These are phyloP conservation scores for Apis mellifera DNA, from an alignment of 1,140 invertebrate genomes.

Conservation along the genomic window DNA sequence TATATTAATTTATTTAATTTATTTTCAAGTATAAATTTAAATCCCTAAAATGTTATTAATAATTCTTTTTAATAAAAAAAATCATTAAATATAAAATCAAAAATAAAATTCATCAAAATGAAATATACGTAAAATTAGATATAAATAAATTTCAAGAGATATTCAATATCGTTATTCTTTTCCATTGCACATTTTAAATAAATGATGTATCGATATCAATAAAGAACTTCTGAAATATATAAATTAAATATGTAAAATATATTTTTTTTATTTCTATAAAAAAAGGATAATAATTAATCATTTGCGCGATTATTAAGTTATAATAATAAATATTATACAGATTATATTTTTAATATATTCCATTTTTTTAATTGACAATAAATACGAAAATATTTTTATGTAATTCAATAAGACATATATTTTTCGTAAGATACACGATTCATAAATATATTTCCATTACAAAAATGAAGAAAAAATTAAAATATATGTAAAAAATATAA, in stretches of 20 bases:
- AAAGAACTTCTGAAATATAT: neutral
- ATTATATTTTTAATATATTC: too few species aligned
- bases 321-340: neutral
- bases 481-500: too few species aligned
- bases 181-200: neutral
- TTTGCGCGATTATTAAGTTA: neutral
- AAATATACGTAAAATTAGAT: neutral
- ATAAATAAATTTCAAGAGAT: neutral
- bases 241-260: neutral
- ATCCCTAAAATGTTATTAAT: neutral
- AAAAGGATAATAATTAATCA: too few species aligned
- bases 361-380: too few species aligned
- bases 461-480: too few species aligned
- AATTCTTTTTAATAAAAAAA: neutral
- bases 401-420: too few species aligned
- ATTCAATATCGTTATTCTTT: neutral
- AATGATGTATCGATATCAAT: neutral
- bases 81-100: neutral
- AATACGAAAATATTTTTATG: too few species aligned
- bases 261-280: neutral
- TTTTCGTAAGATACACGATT: too few species aligned
- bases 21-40: too few species aligned
- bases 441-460: too few species aligned
- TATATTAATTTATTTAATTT: too few species aligned
- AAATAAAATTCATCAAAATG: neutral